Percentiles rank a stretch among this genome's conserved stretches.
phyloP scores from a whole-genome alignment of 2,113 vertebrate species.

The Dinomys branickii region DNA sequence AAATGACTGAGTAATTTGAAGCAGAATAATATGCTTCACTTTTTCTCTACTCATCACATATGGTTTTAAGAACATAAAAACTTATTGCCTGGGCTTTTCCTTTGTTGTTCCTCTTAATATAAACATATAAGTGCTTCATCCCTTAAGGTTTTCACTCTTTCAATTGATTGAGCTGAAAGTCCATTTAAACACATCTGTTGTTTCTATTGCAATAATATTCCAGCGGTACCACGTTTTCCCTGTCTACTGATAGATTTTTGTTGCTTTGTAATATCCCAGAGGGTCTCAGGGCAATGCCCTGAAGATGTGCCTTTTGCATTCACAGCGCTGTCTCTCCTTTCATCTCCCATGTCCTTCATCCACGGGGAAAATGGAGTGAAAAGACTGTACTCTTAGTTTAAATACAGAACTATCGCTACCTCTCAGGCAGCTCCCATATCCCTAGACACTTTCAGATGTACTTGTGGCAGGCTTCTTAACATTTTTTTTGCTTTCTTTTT shows the following conservation, averaged over 20 bases:
- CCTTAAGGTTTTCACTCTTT: not conserved
- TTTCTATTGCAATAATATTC: conserved; percentile 64
- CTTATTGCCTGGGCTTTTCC: not conserved
- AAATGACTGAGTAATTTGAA: not conserved
- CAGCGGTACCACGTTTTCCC: conserved; percentile 9
- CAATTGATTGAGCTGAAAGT: not conserved
- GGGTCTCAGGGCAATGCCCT: not conserved
- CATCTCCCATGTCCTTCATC: conserved; percentile 6
- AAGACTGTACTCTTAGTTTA: conserved; percentile 28
- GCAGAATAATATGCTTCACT: not conserved
- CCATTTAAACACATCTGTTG: not conserved
- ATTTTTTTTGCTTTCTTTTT: not conserved
- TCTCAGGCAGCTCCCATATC: conserved; percentile 18
- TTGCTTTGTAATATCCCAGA: not conserved
- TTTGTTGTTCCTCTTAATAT: not conserved
- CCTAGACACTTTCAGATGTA: not conserved
- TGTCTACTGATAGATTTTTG: conserved; percentile 25
- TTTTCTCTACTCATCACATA: conserved; percentile 33
- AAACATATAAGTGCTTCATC: conserved; percentile 40
- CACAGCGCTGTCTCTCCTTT: not conserved
- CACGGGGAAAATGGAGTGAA: conserved; percentile 27
- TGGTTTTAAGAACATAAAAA: conserved; percentile 28
- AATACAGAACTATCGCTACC: not conserved
- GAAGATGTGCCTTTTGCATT: not conserved
- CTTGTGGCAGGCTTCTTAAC: not conserved